Evolutionary conservation across 2,113 vertebrate species (phyloP).

Genomic region (Sphaerodactylus townsendi): DNA sequence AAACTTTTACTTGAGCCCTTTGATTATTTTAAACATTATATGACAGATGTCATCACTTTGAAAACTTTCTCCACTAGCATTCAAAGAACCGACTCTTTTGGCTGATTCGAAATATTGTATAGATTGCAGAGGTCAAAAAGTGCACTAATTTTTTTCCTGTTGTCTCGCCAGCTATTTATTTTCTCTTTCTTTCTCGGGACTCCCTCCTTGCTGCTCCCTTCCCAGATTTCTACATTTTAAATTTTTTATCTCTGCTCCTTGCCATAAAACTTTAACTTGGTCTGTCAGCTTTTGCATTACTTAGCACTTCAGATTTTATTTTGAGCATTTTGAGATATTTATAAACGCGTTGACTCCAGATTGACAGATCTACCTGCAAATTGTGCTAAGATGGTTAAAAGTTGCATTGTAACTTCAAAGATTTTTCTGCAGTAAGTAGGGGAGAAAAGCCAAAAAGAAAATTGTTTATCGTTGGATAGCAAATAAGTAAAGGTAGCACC

Average conservation of each 20-base stretch:
- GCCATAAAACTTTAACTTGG: background rate
- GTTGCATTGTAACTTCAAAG: background rate
- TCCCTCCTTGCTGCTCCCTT: too few species aligned
- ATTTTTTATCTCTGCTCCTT: background rate
- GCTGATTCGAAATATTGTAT: too few species aligned
- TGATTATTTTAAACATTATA: too few species aligned
- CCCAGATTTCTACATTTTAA: background rate
- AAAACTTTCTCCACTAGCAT: too few species aligned
- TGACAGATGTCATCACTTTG: too few species aligned
- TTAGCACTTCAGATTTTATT: background rate
- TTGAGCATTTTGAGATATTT: slow-evolving; percentile 8
- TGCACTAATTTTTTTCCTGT: too few species aligned
- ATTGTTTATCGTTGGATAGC: background rate
- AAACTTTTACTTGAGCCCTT: background rate
- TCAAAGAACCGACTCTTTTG: too few species aligned
- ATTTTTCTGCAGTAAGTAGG: background rate
- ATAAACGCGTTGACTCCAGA: background rate
- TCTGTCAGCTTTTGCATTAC: background rate
- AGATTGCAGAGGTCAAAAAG: too few species aligned
- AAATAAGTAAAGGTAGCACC: background rate
- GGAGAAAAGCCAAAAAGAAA: background rate
- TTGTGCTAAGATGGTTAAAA: background rate
- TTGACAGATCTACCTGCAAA: slow-evolving; percentile 1
- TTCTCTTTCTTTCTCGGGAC: background rate
- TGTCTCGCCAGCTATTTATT: background rate